Percentiles rank a stretch among this genome's conserved stretches.
Evolutionary conservation across 2,888 invertebrate species (phyloP).

Genomic region (Crioceris asparagi): DNA sequence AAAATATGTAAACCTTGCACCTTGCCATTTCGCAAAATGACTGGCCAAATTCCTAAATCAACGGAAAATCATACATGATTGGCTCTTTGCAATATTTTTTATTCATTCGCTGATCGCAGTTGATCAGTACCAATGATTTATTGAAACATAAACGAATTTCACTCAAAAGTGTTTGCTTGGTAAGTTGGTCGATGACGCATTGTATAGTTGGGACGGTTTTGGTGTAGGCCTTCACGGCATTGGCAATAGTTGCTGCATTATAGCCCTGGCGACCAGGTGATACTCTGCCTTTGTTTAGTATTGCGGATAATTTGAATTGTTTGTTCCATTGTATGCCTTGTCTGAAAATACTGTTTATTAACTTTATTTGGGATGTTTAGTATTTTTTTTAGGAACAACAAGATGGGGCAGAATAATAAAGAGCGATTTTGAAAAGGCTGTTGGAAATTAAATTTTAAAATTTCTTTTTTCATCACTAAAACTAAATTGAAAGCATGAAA

Average conservation of each 20-base stretch:
- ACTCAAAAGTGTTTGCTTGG: conserved; percentile 48
- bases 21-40: too few relatives aligned
- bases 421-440: too few relatives aligned
- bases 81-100: too few relatives aligned
- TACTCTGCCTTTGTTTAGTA: conserved; percentile 47
- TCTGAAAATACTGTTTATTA: conserved; percentile 60
- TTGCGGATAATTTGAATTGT: conserved; percentile 48
- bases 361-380: too few relatives aligned
- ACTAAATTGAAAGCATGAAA: too few relatives aligned
- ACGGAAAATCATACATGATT: too few relatives aligned
- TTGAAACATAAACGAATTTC: conserved; percentile 68
- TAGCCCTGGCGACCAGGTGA: conserved; percentile 43
- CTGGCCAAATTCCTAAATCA: too few relatives aligned
- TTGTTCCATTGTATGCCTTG: conserved; percentile 51
- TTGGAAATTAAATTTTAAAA: too few relatives aligned
- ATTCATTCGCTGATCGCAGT: too few relatives aligned
- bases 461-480: too few relatives aligned
- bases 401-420: too few relatives aligned
- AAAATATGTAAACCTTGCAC: too few relatives aligned
- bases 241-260: conserved; percentile 40
- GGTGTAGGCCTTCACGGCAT: conserved; percentile 43
- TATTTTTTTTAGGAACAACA: conserved; percentile 49
- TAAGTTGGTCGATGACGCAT: conserved; percentile 50
- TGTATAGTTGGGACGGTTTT: conserved; percentile 52
- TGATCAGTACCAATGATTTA: conserved; percentile 49